Conservation (phyloP, 37 sponge, comb jelly and placozoan species). For the Geodia barretti region DNA sequence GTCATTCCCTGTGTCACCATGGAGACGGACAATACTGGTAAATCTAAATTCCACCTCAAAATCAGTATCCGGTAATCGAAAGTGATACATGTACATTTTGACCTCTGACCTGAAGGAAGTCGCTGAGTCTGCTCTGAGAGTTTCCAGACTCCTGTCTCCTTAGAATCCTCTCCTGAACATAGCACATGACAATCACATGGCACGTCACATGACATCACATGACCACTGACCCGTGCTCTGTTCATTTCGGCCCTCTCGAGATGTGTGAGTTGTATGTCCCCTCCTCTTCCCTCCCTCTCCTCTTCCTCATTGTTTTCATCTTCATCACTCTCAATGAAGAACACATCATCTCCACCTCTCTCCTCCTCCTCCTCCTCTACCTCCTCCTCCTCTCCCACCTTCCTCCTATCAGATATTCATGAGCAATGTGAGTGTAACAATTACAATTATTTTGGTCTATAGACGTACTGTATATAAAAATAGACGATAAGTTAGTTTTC, state of each 20-base stretch:
- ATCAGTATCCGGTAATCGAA: too few species aligned
- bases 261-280: background rate
- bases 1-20: constrained; percentile 34
- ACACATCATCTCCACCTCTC: background rate
- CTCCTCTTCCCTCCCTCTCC: background rate
- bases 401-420: background rate
- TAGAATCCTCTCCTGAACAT: constrained; percentile 27
- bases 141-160: constrained; percentile 20
- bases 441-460: too few species aligned
- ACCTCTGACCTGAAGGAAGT: constrained; percentile 44
- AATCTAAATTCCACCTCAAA: too few species aligned
- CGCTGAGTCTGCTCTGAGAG: constrained; percentile 23
- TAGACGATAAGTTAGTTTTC: too few species aligned
- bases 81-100: too few species aligned
- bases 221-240: background rate
- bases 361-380: background rate
- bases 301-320: too few species aligned
- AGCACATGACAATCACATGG: background rate
- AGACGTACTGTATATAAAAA: too few species aligned
- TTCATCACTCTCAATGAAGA: background rate
- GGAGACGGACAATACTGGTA: too few species aligned
- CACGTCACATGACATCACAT: background rate
- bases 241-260: background rate
- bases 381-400: background rate
- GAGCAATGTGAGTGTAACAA: too few species aligned